Evolutionary conservation across 2,888 invertebrate species (phyloP), one percentile per base, ranked within the genome.

Genomic region (Biston stratarius): DNA sequence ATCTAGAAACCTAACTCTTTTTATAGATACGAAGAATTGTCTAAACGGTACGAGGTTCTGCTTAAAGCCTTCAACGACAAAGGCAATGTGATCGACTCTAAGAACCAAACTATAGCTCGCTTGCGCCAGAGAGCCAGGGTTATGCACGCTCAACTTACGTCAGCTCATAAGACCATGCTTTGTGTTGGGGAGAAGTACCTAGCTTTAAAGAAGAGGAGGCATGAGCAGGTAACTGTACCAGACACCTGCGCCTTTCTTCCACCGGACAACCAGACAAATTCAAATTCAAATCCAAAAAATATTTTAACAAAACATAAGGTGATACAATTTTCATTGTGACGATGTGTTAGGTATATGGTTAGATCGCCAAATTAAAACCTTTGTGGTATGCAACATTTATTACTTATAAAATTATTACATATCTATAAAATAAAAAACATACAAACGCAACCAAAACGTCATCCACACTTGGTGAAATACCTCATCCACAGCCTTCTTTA

Each of bases 11-110:
- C 12, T n/a, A n/a, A 44, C 3, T 5, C 12, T 2, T 10, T 9
- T 64, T 74, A 5, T 49, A 93, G 93, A 71, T 92, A 92, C 67
- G 91, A 92, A 77, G 89, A 92, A 67, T 75, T 94, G 42, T 85
- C 87, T 5, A 89, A 88, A 64, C 87, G 88, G 6, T 92, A 92
- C 76, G 83, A 85, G 64, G 70, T 83, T 0, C 79, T 93, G 0
- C 75, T 91, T 0, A 81, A 80, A 75, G 84, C 83, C 0, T 90
- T 89, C 75, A 83, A 90, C 44, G 84, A 87, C 24, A 87, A 86
- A 33, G 85, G 87, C 70, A 69, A 67, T 6, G 75, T 77, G 0
- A 69, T 88, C 0, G 73, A 67, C 24, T 59, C 76, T 0, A 82
- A 86, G 3, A 87, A 91, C 49, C 77, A 73, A 2, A 74, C 83